Conservation (phyloP, 2,113 vertebrate genomes). For the Piaya cayana region DNA sequence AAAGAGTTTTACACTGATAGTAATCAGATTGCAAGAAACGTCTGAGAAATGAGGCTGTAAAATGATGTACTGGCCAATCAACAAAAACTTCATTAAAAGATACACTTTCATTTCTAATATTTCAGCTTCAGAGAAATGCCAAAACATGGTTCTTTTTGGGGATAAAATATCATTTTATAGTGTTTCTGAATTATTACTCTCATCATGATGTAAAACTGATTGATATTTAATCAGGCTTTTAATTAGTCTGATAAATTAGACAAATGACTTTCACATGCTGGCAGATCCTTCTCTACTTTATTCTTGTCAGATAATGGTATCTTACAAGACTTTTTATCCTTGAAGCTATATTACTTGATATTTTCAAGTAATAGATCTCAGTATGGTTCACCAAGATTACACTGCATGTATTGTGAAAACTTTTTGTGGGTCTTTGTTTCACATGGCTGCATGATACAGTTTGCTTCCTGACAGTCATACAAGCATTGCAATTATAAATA, state of each 20-base stretch:
- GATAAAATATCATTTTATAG: neutral
- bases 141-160: neutral
- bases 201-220: neutral
- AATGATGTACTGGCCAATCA: neutral
- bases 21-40: neutral
- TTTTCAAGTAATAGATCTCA: neutral
- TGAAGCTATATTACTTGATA: neutral
- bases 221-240: neutral
- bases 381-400: accelerated
- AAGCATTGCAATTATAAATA: neutral
- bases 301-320: neutral
- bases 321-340: neutral
- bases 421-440: neutral
- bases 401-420: accelerated
- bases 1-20: neutral
- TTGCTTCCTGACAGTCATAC: neutral
- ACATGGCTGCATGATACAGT: neutral
- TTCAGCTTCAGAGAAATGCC: neutral
- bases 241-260: neutral
- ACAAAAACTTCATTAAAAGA: neutral
- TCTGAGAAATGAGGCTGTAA: neutral
- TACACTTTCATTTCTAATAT: neutral
- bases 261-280: neutral
- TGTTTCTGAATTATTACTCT: neutral
- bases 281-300: neutral